These are phyloP conservation scores for Parnassius mnemosyne DNA, from an alignment of 2,888 invertebrate species.

Conservation along the genomic window DNA sequence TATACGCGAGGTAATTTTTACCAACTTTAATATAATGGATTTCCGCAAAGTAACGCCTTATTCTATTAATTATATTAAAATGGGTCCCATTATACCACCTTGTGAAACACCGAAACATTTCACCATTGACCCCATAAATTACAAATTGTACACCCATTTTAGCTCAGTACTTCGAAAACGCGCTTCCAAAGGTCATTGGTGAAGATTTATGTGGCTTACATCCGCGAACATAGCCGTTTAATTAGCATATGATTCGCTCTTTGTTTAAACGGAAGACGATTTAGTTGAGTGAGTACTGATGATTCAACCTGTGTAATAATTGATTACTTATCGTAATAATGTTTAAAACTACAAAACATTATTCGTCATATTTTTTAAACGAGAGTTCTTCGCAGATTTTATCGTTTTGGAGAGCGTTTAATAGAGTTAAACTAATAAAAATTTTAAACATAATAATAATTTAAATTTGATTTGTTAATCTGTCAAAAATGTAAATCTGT, in stretches of 20 bases:
- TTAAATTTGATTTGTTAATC: too few relatives aligned
- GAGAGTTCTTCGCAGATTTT: too few relatives aligned
- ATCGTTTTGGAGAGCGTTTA: too few relatives aligned
- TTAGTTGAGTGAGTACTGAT: conserved; percentile 36
- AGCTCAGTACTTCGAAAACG: conserved; percentile 17
- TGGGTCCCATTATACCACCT: conserved; percentile 16
- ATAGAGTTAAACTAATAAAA: too few relatives aligned
- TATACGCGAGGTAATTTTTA: too few relatives aligned
- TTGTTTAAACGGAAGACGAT: conserved; percentile 49
- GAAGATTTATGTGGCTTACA: conserved; percentile 50
- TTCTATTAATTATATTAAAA: background rate
- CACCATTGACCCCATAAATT: conserved; percentile 26
- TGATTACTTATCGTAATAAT: background rate
- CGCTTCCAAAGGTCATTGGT: conserved; percentile 36
- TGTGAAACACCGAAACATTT: conserved; percentile 24
- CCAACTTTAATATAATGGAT: too few relatives aligned
- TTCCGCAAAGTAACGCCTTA: too few relatives aligned
- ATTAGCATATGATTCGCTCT: conserved; percentile 55
- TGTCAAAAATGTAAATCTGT: too few relatives aligned
- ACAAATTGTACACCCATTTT: conserved; percentile 19
- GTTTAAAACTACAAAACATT: too few relatives aligned
- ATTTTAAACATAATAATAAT: too few relatives aligned
- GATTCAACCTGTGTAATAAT: conserved; percentile 13
- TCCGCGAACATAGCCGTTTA: conserved; percentile 47
- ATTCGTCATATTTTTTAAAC: too few relatives aligned